Percentiles rank a stretch among this genome's conserved stretches.
phyloP scores from a whole-genome alignment of 1,140 invertebrate species.

The Lerema accius region DNA sequence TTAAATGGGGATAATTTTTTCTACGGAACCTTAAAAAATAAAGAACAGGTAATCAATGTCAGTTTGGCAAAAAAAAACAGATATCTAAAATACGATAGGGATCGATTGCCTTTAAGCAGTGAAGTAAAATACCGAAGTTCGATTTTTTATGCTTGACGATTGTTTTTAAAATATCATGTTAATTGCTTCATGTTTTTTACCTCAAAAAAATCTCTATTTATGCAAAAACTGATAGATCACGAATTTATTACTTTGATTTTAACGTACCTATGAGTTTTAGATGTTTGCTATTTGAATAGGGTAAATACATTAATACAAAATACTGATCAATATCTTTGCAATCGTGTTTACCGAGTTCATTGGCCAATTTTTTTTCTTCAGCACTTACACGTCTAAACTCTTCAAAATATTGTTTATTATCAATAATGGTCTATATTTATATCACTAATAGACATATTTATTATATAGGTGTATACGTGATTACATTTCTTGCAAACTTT shows the following conservation, averaged over 20 bases:
- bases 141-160: constrained; percentile 14
- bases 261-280: constrained; percentile 4
- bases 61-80: not conserved
- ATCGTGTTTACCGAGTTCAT: constrained; percentile 4
- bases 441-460: no score
- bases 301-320: not conserved
- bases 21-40: no score
- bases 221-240: constrained; percentile 24
- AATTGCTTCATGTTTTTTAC: constrained; percentile 9
- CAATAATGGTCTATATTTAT: no score
- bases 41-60: not conserved
- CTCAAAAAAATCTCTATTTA: constrained; percentile 5
- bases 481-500: constrained; percentile 43
- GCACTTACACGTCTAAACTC: not conserved
- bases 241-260: constrained; percentile 15
- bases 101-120: constrained; percentile 1
- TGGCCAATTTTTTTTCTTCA: not conserved
- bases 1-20: no score
- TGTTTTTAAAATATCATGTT: constrained; percentile 14
- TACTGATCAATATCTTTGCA: not conserved
- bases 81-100: constrained; percentile 5
- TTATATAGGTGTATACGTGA: no score
- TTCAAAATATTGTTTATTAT: no score
- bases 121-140: constrained; percentile 10
- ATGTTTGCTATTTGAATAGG: not conserved